phyloP scores from a whole-genome alignment of 92 coral and sea anemone genomes.

The Palythoa grandis region DNA sequence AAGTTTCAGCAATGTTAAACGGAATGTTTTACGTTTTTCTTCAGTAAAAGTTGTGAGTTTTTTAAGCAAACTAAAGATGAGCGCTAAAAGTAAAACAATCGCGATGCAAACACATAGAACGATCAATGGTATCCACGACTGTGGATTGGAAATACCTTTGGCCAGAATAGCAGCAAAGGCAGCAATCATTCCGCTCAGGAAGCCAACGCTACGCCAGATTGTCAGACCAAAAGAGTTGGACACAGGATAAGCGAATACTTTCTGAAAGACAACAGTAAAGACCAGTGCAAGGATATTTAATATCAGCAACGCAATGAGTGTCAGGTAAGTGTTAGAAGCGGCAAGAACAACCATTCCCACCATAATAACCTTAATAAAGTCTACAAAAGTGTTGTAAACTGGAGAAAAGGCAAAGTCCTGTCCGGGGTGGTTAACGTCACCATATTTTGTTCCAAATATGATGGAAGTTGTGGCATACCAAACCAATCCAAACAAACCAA shows the following conservation, averaged over 20 bases:
- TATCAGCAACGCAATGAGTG: slow-evolving; percentile 59
- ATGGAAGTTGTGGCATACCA: slow-evolving; percentile 96
- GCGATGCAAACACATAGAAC: slow-evolving; percentile 72
- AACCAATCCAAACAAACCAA: slow-evolving; percentile 88
- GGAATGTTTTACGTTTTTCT: slow-evolving; percentile 77
- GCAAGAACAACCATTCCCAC: slow-evolving; percentile 90
- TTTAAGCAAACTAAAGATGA: slow-evolving; percentile 63
- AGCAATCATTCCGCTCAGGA: slow-evolving; percentile 71
- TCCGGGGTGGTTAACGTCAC: slow-evolving; percentile 91
- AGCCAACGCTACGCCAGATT: slow-evolving; percentile 84
- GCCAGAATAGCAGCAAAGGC: slow-evolving; percentile 78
- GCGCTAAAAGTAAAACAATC: slow-evolving; percentile 67
- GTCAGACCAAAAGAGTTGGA: slow-evolving; percentile 85
- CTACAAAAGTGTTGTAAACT: slow-evolving; percentile 80
- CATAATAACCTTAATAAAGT: slow-evolving; percentile 88
- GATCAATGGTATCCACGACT: slow-evolving; percentile 70
- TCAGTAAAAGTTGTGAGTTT: slow-evolving; percentile 78
- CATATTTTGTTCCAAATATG: slow-evolving; percentile 91
- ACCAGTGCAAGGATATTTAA: slow-evolving; percentile 72
- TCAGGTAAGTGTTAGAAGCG: slow-evolving; percentile 56
- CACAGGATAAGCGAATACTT: slow-evolving; percentile 56
- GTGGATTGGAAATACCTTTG: slow-evolving; percentile 54
- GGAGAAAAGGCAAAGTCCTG: slow-evolving; percentile 95
- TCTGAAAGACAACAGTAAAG: slow-evolving; percentile 76
- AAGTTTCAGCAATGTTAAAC: slow-evolving; percentile 63